Conservation (phyloP, 2,888 invertebrate genomes). For the Octonoba sinensis region DNA sequence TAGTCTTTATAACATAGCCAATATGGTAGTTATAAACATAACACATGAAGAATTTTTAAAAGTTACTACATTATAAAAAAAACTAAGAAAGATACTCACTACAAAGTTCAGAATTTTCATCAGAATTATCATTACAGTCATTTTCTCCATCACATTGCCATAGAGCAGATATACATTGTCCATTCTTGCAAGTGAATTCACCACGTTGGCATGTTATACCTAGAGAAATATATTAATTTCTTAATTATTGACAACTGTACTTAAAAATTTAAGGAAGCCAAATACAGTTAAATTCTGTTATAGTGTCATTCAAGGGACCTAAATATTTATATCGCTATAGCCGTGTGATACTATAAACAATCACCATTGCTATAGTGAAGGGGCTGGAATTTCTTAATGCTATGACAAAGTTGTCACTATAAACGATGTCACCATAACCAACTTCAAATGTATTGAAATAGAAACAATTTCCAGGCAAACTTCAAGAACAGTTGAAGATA, state of each 20-base stretch:
- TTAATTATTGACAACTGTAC: background rate
- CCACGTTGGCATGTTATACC: conserved; percentile 72
- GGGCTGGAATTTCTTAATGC: too few species aligned
- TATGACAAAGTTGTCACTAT: too few species aligned
- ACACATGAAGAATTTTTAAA: too few species aligned
- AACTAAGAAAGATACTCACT: conserved; percentile 46
- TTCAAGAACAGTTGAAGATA: background rate
- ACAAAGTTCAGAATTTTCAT: conserved; percentile 74
- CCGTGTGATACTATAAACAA: background rate
- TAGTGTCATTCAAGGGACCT: background rate
- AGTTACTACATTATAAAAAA: too few species aligned
- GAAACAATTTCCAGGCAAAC: too few species aligned
- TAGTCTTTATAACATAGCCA: too few species aligned
- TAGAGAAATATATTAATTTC: conserved; percentile 6
- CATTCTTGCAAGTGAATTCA: conserved; percentile 73
- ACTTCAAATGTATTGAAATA: too few species aligned
- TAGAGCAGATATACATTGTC: conserved; percentile 73
- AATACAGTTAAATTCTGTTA: background rate
- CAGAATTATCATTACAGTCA: conserved; percentile 78
- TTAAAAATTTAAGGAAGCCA: background rate
- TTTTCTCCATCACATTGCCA: conserved; percentile 68
- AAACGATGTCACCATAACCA: too few species aligned
- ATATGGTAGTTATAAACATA: too few species aligned
- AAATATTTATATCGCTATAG: background rate
- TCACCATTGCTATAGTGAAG: too few species aligned